A percentile compares a stretch with the other conserved stretches of the same genome.
phyloP scores from a whole-genome alignment of 2,797 vertebrate genomes.

The Rhinatrema bivittatum region DNA sequence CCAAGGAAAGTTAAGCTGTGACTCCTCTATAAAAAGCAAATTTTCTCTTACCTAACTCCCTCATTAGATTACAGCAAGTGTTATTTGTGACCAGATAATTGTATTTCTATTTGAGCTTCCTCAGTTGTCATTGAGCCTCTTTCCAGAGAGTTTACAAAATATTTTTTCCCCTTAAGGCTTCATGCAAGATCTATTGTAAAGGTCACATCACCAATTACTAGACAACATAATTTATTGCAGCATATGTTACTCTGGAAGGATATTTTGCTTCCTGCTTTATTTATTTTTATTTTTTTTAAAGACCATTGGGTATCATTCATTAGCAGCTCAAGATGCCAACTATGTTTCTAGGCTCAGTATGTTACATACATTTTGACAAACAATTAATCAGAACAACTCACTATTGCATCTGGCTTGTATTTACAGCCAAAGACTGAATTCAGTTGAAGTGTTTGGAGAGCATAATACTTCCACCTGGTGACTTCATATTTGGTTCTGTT shows the following conservation, averaged over 20 bases:
- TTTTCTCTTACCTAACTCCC: too few species aligned
- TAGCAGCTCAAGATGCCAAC: not conserved
- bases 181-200: too few species aligned
- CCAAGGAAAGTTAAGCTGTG: too few species aligned
- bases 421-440: conserved; percentile 16
- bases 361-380: conserved; percentile 8
- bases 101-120: too few species aligned
- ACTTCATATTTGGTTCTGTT: conserved; percentile 28
- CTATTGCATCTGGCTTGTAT: conserved; percentile 14
- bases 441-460: conserved; percentile 17
- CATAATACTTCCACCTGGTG: conserved; percentile 28
- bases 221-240: not conserved
- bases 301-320: not conserved
- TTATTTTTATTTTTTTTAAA: not conserved
- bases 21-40: too few species aligned
- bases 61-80: too few species aligned
- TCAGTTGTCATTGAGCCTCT: too few species aligned
- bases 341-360: not conserved
- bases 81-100: too few species aligned
- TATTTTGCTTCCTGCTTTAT: too few species aligned
- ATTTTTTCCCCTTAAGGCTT: too few species aligned
- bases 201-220: fast-evolving
- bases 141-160: too few species aligned
- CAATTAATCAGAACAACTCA: conserved; percentile 21
- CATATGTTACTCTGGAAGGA: not conserved